phyloP scores from a whole-genome alignment of 2,113 vertebrate species.

The Nothobranchius furzeri region DNA sequence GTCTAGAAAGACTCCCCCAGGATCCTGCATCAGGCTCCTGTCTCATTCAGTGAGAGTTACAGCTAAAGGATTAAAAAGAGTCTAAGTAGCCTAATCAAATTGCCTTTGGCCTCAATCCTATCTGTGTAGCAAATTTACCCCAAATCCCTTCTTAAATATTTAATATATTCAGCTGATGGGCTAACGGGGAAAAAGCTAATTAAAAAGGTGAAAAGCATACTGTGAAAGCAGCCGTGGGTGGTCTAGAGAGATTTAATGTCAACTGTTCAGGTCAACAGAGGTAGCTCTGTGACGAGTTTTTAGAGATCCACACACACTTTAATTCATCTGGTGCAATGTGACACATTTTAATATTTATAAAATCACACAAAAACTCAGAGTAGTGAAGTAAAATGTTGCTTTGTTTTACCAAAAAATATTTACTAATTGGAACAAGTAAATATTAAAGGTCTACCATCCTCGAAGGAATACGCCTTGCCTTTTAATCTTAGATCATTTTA shows the following conservation, averaged over 20 bases:
- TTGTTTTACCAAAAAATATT: background rate
- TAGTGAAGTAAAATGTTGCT: background rate
- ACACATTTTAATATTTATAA: background rate
- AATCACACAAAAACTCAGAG: background rate
- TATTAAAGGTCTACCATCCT: no score
- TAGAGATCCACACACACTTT: slow-evolving; percentile 4
- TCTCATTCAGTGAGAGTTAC: slow-evolving; percentile 34
- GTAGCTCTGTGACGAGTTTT: background rate
- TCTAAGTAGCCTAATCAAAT: slow-evolving; percentile 33
- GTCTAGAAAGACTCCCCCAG: slow-evolving; percentile 10
- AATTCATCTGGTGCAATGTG: background rate
- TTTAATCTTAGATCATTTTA: no score
- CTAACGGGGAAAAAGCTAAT: slow-evolving; percentile 41
- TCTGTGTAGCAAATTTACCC: slow-evolving; percentile 42
- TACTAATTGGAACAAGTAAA: no score
- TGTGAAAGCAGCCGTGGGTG: slow-evolving; percentile 29
- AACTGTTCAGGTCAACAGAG: slow-evolving; percentile 26
- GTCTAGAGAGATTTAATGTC: slow-evolving; percentile 21
- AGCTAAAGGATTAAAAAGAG: slow-evolving; percentile 26
- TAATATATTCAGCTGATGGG: slow-evolving; percentile 47
- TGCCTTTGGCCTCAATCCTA: slow-evolving; percentile 24
- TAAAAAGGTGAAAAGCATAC: slow-evolving; percentile 37
- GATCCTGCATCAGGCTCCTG: slow-evolving; percentile 25
- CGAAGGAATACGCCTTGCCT: no score
- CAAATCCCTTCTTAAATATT: slow-evolving; percentile 58